Percentiles rank a stretch among this genome's conserved stretches.
phyloP scores from a whole-genome alignment of 2,113 vertebrate species.

The Rhabdomys dilectus region DNA sequence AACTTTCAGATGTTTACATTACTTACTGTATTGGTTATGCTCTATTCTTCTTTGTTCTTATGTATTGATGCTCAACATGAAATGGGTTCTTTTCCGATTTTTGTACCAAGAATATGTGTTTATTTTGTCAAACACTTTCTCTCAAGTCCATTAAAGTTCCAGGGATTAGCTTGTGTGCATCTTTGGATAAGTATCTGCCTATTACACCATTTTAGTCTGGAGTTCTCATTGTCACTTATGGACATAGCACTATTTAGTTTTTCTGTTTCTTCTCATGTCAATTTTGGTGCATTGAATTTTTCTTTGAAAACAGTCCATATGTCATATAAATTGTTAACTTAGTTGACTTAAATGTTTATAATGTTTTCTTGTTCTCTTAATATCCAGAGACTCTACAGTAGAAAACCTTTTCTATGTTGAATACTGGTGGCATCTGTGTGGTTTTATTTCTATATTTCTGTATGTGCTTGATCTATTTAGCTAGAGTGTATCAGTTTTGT shows the following conservation, averaged over 20 bases:
- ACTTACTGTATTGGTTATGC: neutral
- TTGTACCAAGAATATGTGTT: neutral
- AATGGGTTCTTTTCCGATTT: neutral
- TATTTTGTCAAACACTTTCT: neutral
- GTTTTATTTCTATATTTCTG: neutral
- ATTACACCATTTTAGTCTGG: neutral
- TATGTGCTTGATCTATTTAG: conserved; percentile 3
- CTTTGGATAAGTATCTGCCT: neutral
- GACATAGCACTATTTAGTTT: neutral
- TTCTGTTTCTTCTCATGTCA: conserved; percentile 39
- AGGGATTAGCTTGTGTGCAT: neutral
- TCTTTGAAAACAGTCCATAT: neutral
- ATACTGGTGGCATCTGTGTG: neutral
- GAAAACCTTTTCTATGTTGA: neutral
- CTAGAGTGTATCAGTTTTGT: neutral
- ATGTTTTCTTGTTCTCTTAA: conserved; percentile 9
- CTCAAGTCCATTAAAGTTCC: neutral
- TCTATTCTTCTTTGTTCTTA: conserved; percentile 21
- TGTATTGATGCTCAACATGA: neutral
- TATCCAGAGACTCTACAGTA: neutral
- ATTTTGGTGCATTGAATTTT: neutral
- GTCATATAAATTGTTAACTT: conserved; percentile 34
- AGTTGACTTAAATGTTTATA: neutral
- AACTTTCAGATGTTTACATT: neutral
- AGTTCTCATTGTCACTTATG: neutral